Evolutionary conservation across 2,888 invertebrate genomes (phyloP).

Genomic region (Lochmaea crataegi): DNA sequence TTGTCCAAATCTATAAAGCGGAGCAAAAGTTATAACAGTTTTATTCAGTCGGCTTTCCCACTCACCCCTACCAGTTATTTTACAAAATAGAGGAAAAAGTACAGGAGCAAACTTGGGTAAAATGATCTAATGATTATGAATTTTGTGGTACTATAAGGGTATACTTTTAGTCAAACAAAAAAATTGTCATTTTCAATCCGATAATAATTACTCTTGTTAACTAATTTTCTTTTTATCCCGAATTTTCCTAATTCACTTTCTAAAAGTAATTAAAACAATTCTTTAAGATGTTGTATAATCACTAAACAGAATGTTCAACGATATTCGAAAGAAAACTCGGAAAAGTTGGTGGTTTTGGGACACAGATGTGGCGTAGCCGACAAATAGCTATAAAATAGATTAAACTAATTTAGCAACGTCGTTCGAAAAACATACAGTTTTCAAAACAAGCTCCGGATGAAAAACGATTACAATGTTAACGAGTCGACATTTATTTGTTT

Average conservation of each 20-base stretch:
- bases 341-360: neutral
- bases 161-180: no score
- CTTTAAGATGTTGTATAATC: neutral
- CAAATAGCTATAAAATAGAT: constrained; percentile 11
- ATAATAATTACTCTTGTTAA: neutral
- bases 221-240: neutral
- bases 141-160: no score
- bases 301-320: constrained; percentile 4
- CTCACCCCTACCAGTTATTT: no score
- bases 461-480: neutral
- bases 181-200: neutral
- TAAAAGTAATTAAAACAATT: constrained; percentile 9
- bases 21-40: no score
- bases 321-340: neutral
- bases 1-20: no score
- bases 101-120: no score
- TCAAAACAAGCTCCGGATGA: neutral
- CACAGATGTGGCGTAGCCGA: constrained; percentile 15
- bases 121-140: no score
- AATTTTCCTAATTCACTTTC: neutral
- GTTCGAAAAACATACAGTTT: neutral
- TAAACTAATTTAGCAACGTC: constrained; percentile 11
- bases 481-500: no score
- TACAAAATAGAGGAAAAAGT: no score
- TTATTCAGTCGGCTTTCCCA: no score